Base-by-base conservation (phyloP, 2,888 invertebrate species). In the Amphipyra berbera region DNA sequence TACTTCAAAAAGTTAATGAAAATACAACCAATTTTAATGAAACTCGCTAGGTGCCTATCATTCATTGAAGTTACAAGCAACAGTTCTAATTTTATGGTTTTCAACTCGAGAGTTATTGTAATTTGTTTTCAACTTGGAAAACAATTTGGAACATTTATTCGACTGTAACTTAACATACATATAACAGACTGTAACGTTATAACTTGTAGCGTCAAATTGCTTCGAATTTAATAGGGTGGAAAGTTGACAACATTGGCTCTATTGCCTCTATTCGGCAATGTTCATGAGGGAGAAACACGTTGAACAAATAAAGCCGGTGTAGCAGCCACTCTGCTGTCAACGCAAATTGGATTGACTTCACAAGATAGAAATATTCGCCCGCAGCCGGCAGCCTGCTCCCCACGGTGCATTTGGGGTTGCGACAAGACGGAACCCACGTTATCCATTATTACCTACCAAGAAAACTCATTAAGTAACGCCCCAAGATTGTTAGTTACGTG, bases 341-440 rank as follows among this genome's bases (percentile, higher is more conserved):
- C 86, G 75, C 86, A 90, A 90, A 91, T 91, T 91, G 90, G 87
- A 90, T 90, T 90, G 91, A 89, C 89, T 89, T 76, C 81, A 75
- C 75, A 73, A 81, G 81, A 84, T 85, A 84, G 83, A 86, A 88
- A 86, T 85, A 85, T 85, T 85, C 78, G 82, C 54, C 53, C 46
- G 37, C 59, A 21, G 33, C 40, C 45, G 40, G 40, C 71, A 9
- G 10, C 9, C 37, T 64, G 64, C 64, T 82, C 80, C 81, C 79
- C 62, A 78, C 67, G 79, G 79, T 84, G 83, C 84, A 84, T 86
- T 85, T 81, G 63, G 61, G 69, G 61, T 68, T 69, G 52, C 62
- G 55, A 62, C 61, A 75, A 78, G 61, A 69, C 45, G 42, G 30
- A 49, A 64, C 59, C 59, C 30, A 45, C 42, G 50, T 65, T 59